Conservation (phyloP, 1,140 invertebrate genomes). For the Cherax destructor region DNA sequence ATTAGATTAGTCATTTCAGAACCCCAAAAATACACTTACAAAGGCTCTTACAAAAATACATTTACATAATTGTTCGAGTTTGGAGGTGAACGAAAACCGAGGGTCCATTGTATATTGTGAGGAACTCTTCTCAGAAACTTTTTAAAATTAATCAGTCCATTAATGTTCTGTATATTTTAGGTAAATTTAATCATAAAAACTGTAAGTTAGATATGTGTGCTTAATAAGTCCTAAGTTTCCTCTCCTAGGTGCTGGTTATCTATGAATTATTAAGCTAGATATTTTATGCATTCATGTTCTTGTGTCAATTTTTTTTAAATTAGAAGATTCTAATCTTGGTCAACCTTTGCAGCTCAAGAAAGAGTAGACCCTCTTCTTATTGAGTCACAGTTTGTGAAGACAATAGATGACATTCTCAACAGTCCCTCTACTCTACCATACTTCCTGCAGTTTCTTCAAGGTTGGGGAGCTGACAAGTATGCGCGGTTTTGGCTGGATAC, state of each 20-base stretch:
- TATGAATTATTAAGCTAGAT: too few species aligned
- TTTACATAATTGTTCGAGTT: too few species aligned
- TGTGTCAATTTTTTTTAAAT: neutral
- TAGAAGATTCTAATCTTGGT: neutral
- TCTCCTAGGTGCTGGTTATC: too few species aligned
- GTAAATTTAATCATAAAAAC: too few species aligned
- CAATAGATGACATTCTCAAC: constrained; percentile 47
- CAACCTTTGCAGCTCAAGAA: constrained; percentile 4
- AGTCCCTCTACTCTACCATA: constrained; percentile 59
- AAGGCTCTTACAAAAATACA: too few species aligned
- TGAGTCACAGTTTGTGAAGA: constrained; percentile 59
- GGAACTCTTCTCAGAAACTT: too few species aligned
- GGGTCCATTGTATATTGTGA: too few species aligned
- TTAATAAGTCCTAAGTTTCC: too few species aligned
- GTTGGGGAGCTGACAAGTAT: constrained; percentile 47
- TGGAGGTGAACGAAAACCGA: too few species aligned
- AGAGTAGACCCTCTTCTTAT: constrained; percentile 34
- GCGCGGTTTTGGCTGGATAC: constrained; percentile 55
- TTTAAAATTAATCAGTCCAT: neutral
- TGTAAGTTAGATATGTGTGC: too few species aligned
- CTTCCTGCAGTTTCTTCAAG: constrained; percentile 61
- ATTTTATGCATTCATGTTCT: neutral
- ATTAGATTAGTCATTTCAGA: too few species aligned
- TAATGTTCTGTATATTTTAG: neutral
- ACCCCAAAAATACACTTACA: too few species aligned